Conservation (phyloP, 2,888 invertebrate species). For the Aphrophora alni region DNA sequence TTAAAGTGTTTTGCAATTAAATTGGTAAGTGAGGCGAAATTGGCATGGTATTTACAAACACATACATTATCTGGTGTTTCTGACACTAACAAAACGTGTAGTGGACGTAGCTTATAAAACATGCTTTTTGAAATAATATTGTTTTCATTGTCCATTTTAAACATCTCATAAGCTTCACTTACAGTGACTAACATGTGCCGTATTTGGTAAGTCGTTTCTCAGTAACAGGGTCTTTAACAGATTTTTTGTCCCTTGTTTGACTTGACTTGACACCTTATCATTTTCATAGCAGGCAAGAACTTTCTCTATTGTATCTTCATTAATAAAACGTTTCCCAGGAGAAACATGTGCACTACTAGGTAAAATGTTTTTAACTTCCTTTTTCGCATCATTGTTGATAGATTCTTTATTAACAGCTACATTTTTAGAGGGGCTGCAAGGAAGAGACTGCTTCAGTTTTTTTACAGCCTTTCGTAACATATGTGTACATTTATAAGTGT, state of each 20-base stretch:
- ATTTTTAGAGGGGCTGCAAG: no score
- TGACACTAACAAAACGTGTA: neutral
- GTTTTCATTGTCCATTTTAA: neutral
- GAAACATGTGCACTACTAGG: neutral
- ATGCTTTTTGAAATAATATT: constrained; percentile 1
- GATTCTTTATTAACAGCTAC: no score
- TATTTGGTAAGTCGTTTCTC: neutral
- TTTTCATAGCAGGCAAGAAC: neutral
- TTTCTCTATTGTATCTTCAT: neutral
- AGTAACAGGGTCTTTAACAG: constrained; percentile 9
- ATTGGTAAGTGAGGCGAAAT: neutral
- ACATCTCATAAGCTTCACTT: constrained; percentile 6
- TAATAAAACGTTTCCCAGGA: constrained; percentile 7
- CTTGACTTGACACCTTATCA: neutral
- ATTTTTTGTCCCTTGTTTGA: neutral
- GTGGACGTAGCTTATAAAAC: neutral
- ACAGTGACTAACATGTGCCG: neutral
- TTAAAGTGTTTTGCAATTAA: neutral
- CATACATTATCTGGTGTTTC: neutral
- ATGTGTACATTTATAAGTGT: no score
- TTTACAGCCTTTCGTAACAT: no score
- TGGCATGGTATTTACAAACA: constrained; percentile 2
- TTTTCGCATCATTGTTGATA: no score
- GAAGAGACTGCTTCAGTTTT: no score
- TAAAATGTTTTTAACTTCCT: no score